Percentiles rank a stretch among this genome's conserved stretches.
phyloP scores from a whole-genome alignment of 2,113 vertebrate genomes.

The Hemichromis elongatus region DNA sequence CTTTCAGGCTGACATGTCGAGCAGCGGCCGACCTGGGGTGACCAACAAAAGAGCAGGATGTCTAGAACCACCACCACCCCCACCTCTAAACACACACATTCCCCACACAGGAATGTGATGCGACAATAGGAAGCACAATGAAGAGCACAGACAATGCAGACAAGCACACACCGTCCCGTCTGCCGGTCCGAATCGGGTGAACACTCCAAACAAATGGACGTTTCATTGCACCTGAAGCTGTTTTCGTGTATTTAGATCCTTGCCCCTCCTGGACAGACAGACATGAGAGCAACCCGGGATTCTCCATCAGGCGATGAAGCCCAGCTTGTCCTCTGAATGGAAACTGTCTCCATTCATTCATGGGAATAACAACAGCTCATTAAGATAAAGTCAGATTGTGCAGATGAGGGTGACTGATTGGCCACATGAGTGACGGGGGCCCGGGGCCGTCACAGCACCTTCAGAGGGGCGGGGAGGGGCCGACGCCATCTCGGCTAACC shows the following conservation, averaged over 20 bases:
- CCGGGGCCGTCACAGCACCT: slow-evolving; percentile 45
- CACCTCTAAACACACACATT: background rate
- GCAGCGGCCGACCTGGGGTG: slow-evolving; percentile 29
- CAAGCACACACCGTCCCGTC: background rate
- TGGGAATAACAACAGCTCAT: slow-evolving; percentile 56
- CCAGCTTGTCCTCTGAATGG: slow-evolving; percentile 34
- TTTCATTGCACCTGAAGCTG: background rate
- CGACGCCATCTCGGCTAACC: slow-evolving; percentile 46
- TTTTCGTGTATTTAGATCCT: background rate
- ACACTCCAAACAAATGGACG: background rate
- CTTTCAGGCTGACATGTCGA: slow-evolving; percentile 44
- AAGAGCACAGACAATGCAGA: slow-evolving; percentile 30
- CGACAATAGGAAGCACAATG: slow-evolving; percentile 37
- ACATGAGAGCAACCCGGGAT: background rate
- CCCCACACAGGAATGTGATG: slow-evolving; percentile 41
- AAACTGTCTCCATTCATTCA: slow-evolving; percentile 51
- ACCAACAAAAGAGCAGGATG: slow-evolving; percentile 55
- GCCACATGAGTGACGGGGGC: slow-evolving; percentile 62
- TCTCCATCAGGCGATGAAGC: slow-evolving; percentile 25
- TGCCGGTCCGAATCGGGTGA: slow-evolving; percentile 1
- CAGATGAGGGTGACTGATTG: slow-evolving; percentile 65
- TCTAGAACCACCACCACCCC: background rate
- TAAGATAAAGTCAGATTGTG: slow-evolving; percentile 70
- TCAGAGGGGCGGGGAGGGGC: background rate
- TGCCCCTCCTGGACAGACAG: background rate